Evolutionary conservation across 37 sponge, comb jelly and placozoan genomes (phyloP).

Genomic region (Aplysina aerophoba): DNA sequence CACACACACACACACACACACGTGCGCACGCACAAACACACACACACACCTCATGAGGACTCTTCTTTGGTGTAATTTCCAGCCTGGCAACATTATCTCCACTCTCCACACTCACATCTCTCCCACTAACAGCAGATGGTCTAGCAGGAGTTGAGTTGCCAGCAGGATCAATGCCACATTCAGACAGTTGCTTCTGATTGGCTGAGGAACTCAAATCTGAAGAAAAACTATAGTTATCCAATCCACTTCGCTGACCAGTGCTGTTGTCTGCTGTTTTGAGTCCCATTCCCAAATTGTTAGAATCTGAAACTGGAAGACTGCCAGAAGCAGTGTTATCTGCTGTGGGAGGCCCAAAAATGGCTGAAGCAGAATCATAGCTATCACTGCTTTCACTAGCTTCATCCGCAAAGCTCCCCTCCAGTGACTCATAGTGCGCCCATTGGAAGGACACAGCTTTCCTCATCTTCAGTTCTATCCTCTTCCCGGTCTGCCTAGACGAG

Average conservation of each 20-base stretch:
- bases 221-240: not conserved
- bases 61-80: no score
- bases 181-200: not conserved
- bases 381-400: not conserved
- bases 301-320: not conserved
- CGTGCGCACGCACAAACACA: no score
- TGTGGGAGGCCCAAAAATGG: not conserved
- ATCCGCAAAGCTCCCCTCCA: not conserved
- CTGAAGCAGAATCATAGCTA: conserved; percentile 13
- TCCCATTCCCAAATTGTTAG: not conserved
- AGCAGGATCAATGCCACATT: not conserved
- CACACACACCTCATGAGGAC: no score
- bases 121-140: not conserved
- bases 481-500: not conserved
- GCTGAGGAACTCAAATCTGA: no score
- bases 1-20: no score
- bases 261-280: not conserved
- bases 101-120: not conserved
- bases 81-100: no score
- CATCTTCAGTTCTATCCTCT: conserved; percentile 54
- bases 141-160: not conserved
- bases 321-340: not conserved
- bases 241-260: not conserved
- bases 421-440: conserved; percentile 24
- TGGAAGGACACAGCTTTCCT: conserved; percentile 26